These are phyloP conservation scores for Congeria kusceri DNA, from an alignment of 2,888 invertebrate species.

Conservation along the genomic window DNA sequence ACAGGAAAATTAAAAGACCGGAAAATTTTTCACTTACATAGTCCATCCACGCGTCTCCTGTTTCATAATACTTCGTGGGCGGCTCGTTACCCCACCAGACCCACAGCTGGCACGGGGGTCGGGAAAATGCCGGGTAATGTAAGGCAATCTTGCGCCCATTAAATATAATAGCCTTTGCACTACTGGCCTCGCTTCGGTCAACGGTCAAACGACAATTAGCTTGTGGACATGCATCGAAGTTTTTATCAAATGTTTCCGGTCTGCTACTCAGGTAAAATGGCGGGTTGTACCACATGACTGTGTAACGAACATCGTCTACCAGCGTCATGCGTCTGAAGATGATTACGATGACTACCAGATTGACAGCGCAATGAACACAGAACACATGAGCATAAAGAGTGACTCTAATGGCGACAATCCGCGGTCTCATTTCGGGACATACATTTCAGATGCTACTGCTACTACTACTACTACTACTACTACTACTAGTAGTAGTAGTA, in stretches of 20 bases:
- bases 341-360: too few species aligned
- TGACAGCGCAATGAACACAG: too few species aligned
- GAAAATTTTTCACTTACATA: slow-evolving; percentile 3
- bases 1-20: too few species aligned
- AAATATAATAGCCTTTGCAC: slow-evolving; percentile 53
- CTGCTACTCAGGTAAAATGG: slow-evolving; percentile 35
- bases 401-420: too few species aligned
- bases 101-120: neutral
- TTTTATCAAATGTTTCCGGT: slow-evolving; percentile 18
- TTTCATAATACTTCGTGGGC: neutral
- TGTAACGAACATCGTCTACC: neutral
- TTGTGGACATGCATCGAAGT: slow-evolving; percentile 44
- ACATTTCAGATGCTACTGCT: too few species aligned
- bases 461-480: too few species aligned
- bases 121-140: neutral
- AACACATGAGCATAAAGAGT: too few species aligned
- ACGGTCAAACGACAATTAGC: slow-evolving; percentile 49
- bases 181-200: slow-evolving; percentile 8
- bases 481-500: too few species aligned
- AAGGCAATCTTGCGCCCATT: slow-evolving; percentile 42
- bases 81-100: slow-evolving; percentile 1
- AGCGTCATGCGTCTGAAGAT: too few species aligned
- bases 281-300: slow-evolving; percentile 51
- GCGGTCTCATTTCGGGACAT: too few species aligned
- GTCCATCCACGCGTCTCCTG: neutral